Conservation (phyloP, 2,888 invertebrate species). For the Cylindroiulus punctatus region DNA sequence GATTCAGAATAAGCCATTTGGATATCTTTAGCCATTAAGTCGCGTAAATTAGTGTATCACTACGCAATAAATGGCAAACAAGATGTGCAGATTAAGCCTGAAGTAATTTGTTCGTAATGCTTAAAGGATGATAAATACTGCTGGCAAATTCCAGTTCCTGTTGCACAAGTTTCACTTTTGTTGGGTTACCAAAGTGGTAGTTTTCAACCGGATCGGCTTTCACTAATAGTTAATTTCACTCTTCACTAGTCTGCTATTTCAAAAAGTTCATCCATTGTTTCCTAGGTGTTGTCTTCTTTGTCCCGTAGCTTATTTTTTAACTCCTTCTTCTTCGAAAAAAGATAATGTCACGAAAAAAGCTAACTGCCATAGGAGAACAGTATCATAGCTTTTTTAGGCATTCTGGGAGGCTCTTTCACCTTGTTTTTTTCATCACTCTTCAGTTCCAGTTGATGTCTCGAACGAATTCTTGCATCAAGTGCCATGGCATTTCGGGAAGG, state of each 20-base stretch:
- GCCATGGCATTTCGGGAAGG: constrained; percentile 55
- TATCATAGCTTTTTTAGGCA: constrained; percentile 12
- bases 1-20: neutral
- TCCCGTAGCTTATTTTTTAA: constrained; percentile 1
- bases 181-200: neutral
- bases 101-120: neutral
- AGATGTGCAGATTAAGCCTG: neutral
- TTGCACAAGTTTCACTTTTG: neutral
- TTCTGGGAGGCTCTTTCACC: constrained; percentile 30
- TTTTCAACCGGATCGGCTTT: constrained; percentile 7
- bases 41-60: constrained; percentile 2
- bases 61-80: neutral
- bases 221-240: constrained; percentile 45
- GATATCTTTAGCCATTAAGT: neutral
- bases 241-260: constrained; percentile 24
- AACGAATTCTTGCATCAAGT: constrained; percentile 54
- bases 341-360: constrained; percentile 39
- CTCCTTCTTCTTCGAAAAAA: neutral
- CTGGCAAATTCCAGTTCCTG: constrained; percentile 16
- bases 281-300: constrained; percentile 35
- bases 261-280: constrained; percentile 45
- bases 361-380: constrained; percentile 35
- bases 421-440: neutral
- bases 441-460: constrained; percentile 50
- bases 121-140: neutral